phyloP scores from a whole-genome alignment of 2,888 invertebrate genomes.

The Orthosia gracilis region DNA sequence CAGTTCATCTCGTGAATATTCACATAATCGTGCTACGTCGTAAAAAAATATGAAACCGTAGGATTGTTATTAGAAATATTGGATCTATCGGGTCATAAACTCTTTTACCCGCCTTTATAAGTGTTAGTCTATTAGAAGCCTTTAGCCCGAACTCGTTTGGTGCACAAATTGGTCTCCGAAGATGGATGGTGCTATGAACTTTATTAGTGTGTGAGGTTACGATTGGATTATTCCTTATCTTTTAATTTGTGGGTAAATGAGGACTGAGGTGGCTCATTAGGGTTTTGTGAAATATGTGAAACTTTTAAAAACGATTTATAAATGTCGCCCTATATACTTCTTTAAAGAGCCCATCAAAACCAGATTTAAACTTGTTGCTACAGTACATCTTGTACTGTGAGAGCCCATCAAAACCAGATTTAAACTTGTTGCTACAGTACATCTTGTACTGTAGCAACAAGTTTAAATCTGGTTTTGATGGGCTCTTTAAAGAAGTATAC shows the following conservation, averaged over 20 bases:
- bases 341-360: background rate
- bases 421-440: conserved; percentile 28
- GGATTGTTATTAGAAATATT: conserved; percentile 77
- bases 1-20: conserved; percentile 43
- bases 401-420: background rate
- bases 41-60: conserved; percentile 71
- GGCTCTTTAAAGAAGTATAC: too few relatives aligned
- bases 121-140: conserved; percentile 85
- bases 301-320: too few relatives aligned
- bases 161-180: conserved; percentile 83
- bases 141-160: conserved; percentile 82
- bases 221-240: conserved; percentile 77
- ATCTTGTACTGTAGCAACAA: background rate
- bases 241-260: conserved; percentile 68
- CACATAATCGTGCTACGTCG: conserved; percentile 64
- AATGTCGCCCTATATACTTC: too few relatives aligned
- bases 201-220: conserved; percentile 81
- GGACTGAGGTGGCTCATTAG: conserved; percentile 66
- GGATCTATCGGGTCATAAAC: conserved; percentile 77
- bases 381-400: too few relatives aligned
- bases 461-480: conserved; percentile 18
- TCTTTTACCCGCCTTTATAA: conserved; percentile 81
- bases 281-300: conserved; percentile 50
- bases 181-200: conserved; percentile 80
- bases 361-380: conserved; percentile 23